Conservation (phyloP, 2,888 invertebrate species). For the Pachliopta kotzebuea region DNA sequence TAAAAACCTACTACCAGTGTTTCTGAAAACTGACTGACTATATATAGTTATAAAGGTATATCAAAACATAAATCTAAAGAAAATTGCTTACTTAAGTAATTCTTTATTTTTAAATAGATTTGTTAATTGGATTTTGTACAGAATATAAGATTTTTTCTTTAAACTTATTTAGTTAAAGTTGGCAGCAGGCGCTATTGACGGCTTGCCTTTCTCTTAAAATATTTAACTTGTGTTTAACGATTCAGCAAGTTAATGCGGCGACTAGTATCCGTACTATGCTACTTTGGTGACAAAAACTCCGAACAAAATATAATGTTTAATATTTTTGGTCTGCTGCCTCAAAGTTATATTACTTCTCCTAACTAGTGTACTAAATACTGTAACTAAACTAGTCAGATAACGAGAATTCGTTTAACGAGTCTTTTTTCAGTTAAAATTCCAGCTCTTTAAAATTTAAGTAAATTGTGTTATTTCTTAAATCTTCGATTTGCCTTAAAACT, state of each 20-base stretch:
- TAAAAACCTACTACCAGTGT: no score
- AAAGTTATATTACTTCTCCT: no score
- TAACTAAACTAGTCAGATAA: no score
- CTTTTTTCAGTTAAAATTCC: no score
- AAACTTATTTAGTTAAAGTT: background rate
- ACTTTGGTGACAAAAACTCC: background rate
- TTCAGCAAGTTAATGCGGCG: slow-evolving; percentile 9
- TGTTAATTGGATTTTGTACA: background rate
- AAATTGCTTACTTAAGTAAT: background rate
- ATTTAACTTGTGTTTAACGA: slow-evolving; percentile 20
- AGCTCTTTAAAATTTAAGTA: no score
- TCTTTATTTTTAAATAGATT: background rate
- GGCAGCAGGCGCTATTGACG: background rate
- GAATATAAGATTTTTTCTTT: background rate
- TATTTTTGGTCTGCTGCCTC: background rate
- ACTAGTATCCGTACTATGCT: slow-evolving; percentile 2
- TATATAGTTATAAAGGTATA: no score
- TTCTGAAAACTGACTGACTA: no score
- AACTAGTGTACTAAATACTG: no score
- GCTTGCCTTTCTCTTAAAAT: slow-evolving; percentile 6
- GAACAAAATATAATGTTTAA: background rate
- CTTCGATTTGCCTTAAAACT: no score
- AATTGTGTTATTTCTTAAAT: no score
- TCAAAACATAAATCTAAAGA: background rate
- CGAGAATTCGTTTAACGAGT: background rate